Evolutionary conservation across 2,888 invertebrate species (phyloP), one percentile per base, ranked within the genome.

Genomic region (Germaria angustata): DNA sequence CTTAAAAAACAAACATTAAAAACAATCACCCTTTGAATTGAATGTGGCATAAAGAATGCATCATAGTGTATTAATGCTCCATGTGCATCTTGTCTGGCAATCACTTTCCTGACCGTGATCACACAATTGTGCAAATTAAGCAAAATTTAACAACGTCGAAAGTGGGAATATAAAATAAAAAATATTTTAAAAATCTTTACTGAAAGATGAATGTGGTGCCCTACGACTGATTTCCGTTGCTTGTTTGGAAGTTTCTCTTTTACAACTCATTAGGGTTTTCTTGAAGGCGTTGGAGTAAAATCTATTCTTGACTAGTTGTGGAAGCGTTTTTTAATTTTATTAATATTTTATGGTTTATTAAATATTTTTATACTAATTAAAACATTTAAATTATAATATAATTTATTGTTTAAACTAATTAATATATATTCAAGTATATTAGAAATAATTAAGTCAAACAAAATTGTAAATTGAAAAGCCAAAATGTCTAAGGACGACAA

Each of bases 41-140:
- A n/a, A 4, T 2, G 13, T 20, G 34, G 15, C 15, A 61, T 44
- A 15, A n/a, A 66, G 32, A 49, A 5, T 39, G 13, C 13, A 15
- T 13, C 17, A n/a, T 8, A 22, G n/a, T 2, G 20, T 34, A 15
- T 53, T 20, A 11, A 57, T 32, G 13, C 9, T 20, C n/a, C 22
- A 80, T 65, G 59, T 71, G 41, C 59, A 69, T 63, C 69, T 71
- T 75, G 76, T 63, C n/a, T 78, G 34, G 57, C 76, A 76, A 44
- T 77, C 69, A 63, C 66, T 57, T 55, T 66, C 39, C 71, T 68
- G 66, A 55, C 71, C 68, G 68, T 79, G 65, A 65, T 82, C 73
- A 65, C 49, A 66, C 78, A 82, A 79, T 82, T 75, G 79, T 75
- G 79, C 82, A 82, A 82, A 82, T 82, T 75, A 79, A 82, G 82